phyloP scores from a whole-genome alignment of 2,888 invertebrate genomes.

The Erpobdella octoculata region DNA sequence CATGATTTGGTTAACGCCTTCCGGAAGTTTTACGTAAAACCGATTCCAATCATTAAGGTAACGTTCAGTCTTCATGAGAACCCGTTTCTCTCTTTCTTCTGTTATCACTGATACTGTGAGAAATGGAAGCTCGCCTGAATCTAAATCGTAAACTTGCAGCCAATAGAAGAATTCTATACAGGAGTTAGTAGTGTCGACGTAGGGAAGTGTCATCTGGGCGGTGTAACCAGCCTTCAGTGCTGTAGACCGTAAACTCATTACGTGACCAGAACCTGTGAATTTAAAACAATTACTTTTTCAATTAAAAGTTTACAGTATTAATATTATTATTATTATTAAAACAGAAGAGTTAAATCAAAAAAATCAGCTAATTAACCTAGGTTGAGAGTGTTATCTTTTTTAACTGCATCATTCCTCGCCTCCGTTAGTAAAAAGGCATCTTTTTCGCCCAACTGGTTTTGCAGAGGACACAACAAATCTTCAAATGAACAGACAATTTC shows the following conservation, averaged over 20 bases:
- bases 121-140: background rate
- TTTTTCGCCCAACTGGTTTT: background rate
- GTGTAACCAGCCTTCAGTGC: constrained; percentile 24
- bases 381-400: constrained; percentile 24
- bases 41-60: constrained; percentile 22
- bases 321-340: background rate
- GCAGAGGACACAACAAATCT: background rate
- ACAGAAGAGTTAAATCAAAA: background rate
- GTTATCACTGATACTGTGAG: background rate
- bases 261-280: constrained; percentile 31
- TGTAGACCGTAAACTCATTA: constrained; percentile 25
- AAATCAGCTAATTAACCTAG: background rate
- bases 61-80: background rate
- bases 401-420: background rate
- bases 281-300: background rate
- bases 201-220: constrained; percentile 19
- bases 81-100: background rate
- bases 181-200: constrained; percentile 29
- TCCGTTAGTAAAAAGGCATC: constrained; percentile 1
- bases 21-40: background rate
- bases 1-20: constrained; percentile 26
- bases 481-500: constrained; percentile 5
- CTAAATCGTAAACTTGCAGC: background rate
- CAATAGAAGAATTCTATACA: constrained; percentile 33
- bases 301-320: no score